Base-by-base conservation (phyloP, 2,797 vertebrate species). In the Vultur gryphus region DNA sequence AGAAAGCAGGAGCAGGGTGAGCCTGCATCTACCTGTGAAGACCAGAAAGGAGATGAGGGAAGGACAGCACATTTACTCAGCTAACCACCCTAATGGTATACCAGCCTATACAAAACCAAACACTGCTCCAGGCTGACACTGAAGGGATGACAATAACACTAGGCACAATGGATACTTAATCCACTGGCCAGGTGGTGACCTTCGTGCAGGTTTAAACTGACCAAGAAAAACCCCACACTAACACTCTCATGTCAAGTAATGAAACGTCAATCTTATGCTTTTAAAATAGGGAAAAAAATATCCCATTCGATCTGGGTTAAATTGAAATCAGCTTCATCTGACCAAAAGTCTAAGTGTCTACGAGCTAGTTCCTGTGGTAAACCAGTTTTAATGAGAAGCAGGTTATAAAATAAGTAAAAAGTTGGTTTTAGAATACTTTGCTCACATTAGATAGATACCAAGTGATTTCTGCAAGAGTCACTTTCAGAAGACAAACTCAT, bases 341-440 rank as follows among this genome's bases (percentile, higher is more conserved):
- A 64, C 57, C 69, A 49, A 55, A 52, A 52, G n/a, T 9, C 84
- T n/a, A 79, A 31, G 82, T 33, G 69, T 19, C 64, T 35, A 1
- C 6, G n/a, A 90, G 44, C 44, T 69, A 37, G 49, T 64, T 82
- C 39, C 61, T 94, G 87, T 65, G 85, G 61, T 84, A 94, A 95
- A 84, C 61, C 79, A 57, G 59, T 21, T 83, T 58, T 67, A 89
- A 93, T 71, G 77, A 90, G 61, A 93, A 93, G 78, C 23, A 91
- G 71, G 41, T 51, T 88, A 41, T 13, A 62, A 91, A 95, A 33
- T 17, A 67, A 70, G 20, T 25, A 5, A 62, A 58, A 66, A 31
- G 5, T 29, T 67, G 52, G 0, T 57, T 87, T 88, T 25, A 75
- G 61, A 82, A 65, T 26, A 15, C n/a, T 75, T 49, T 11, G 28